Conservation (phyloP, 1,140 invertebrate genomes). For the Hypothenemus hampei region DNA sequence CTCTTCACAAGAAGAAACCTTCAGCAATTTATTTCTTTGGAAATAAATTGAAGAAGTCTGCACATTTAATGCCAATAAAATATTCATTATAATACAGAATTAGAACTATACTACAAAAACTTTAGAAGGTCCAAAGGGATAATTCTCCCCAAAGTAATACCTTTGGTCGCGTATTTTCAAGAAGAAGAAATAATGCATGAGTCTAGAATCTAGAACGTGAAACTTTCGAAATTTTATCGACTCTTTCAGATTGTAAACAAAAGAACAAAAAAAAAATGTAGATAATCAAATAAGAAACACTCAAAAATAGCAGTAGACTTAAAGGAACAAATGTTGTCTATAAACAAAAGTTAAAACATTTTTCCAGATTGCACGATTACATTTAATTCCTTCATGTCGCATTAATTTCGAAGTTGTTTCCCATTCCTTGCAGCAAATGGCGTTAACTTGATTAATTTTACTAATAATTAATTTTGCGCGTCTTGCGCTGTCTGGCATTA, state of each 20-base stretch:
- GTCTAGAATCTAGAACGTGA: no score
- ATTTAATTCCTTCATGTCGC: constrained; percentile 7
- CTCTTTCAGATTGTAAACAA: background rate
- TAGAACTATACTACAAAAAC: background rate
- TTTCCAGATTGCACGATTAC: background rate
- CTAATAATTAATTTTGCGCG: constrained; percentile 25
- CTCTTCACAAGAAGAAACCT: background rate
- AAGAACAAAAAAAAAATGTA: background rate
- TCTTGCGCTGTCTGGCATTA: constrained; percentile 1
- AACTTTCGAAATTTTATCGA: no score
- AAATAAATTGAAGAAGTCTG: background rate
- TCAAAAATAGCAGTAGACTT: background rate
- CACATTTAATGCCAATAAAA: background rate
- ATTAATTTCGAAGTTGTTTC: constrained; percentile 5
- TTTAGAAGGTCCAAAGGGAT: background rate
- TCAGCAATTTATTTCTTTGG: background rate
- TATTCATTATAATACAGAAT: background rate
- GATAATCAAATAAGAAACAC: background rate
- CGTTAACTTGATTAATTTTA: constrained; percentile 21
- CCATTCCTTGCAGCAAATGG: constrained; percentile 1
- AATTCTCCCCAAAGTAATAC: background rate
- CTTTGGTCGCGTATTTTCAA: background rate
- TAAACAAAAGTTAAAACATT: background rate
- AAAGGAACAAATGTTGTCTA: background rate
- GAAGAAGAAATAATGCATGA: no score